These are phyloP conservation scores for Alcedo atthis DNA, from an alignment of 2,797 vertebrate species.

Conservation along the genomic window DNA sequence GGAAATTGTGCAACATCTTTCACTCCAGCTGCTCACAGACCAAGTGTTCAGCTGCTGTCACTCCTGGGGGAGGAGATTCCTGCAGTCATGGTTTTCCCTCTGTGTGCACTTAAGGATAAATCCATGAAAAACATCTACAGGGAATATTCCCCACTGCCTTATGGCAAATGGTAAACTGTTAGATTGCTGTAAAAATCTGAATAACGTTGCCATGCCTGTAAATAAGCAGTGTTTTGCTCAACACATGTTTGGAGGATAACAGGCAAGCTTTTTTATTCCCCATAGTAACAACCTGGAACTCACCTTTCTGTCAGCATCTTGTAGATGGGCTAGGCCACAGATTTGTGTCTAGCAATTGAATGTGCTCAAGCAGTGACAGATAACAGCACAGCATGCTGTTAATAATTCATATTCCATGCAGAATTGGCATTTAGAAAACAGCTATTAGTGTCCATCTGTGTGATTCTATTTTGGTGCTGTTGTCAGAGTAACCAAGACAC, in stretches of 20 bases:
- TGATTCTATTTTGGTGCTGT: conserved; percentile 26
- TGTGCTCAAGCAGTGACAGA: neutral
- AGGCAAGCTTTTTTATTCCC: rapidly evolving
- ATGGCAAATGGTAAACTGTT: neutral
- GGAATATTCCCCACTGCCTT: neutral
- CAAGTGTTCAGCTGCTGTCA: neutral
- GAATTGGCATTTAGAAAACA: neutral
- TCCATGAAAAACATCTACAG: neutral
- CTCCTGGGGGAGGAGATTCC: neutral
- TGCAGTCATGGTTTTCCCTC: rapidly evolving
- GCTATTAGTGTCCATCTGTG: neutral
- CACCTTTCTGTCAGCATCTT: neutral
- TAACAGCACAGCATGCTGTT: neutral
- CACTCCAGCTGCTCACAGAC: neutral
- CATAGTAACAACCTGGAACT: neutral
- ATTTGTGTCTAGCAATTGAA: neutral
- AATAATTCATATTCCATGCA: neutral
- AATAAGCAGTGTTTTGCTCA: neutral
- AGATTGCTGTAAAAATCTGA: neutral
- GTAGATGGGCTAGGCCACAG: neutral
- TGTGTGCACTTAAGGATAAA: neutral
- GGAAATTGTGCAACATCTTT: neutral
- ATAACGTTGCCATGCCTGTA: neutral
- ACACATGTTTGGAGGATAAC: neutral
- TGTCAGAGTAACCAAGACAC: conserved; percentile 3